phyloP scores from a whole-genome alignment of 1,140 invertebrate genomes.

The Copidosoma floridanum region DNA sequence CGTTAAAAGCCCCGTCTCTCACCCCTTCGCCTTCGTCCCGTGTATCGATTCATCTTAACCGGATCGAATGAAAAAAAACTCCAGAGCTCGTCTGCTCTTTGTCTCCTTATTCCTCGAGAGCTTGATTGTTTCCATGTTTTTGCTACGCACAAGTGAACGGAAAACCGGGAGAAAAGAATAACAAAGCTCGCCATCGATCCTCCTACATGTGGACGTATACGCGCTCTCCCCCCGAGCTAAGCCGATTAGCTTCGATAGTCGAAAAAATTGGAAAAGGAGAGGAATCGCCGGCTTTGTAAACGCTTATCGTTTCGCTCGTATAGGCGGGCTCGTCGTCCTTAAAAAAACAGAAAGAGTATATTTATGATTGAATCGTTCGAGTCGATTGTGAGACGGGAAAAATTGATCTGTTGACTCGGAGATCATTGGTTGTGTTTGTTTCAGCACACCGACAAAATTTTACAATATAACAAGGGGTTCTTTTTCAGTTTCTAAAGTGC shows the following conservation, averaged over 20 bases:
- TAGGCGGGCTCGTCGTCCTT: not conserved
- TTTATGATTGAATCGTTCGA: not conserved
- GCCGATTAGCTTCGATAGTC: constrained; percentile 27
- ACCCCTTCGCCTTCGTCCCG: no score
- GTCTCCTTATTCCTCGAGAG: not conserved
- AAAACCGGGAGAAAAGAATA: not conserved
- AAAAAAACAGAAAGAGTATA: not conserved
- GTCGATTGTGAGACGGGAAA: no score
- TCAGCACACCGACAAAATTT: no score
- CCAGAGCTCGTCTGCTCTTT: not conserved
- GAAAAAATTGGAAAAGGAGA: constrained; percentile 12
- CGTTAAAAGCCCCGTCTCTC: no score
- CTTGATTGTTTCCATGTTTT: no score
- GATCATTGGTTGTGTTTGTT: no score
- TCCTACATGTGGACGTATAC: not conserved
- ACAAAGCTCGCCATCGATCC: not conserved
- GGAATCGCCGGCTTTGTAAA: not conserved
- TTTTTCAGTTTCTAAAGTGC: no score
- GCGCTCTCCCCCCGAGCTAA: constrained; percentile 4
- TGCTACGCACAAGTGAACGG: no score
- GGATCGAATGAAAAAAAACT: no score
- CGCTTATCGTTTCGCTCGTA: not conserved
- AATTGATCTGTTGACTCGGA: no score
- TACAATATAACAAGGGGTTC: no score
- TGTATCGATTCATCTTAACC: no score